phyloP scores from a whole-genome alignment of 2,888 invertebrate species.

The Amphipyra berbera region DNA sequence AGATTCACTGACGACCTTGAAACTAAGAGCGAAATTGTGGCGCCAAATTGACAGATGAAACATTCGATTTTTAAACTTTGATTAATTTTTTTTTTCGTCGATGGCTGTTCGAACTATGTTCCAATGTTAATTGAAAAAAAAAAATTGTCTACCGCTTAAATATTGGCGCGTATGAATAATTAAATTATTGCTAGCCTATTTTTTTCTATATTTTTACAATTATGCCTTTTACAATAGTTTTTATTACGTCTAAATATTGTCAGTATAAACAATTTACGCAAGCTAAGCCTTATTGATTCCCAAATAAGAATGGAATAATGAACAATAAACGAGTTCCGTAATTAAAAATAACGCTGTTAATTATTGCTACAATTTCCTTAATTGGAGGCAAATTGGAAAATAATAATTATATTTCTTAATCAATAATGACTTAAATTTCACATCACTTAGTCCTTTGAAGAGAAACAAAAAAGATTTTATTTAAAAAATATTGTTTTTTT shows the following conservation, averaged over 20 bases:
- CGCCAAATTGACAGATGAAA: slow-evolving; percentile 17
- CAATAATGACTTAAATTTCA: slow-evolving; percentile 56
- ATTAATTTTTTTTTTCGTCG: neutral
- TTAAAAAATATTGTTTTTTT: too few species aligned
- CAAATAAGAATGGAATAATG: slow-evolving; percentile 1
- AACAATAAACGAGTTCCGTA: slow-evolving; percentile 11
- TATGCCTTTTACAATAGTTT: too few species aligned
- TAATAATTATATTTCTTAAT: slow-evolving; percentile 39
- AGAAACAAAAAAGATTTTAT: neutral
- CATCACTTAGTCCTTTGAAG: slow-evolving; percentile 42
- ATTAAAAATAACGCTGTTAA: slow-evolving; percentile 30
- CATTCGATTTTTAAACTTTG: neutral
- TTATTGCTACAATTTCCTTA: slow-evolving; percentile 48
- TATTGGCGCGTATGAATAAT: neutral
- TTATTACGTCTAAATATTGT: slow-evolving; percentile 6
- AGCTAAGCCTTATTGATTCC: slow-evolving; percentile 5
- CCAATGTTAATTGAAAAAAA: neutral
- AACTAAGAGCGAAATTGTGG: slow-evolving; percentile 27
- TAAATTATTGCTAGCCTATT: too few species aligned
- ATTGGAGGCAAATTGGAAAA: slow-evolving; percentile 36
- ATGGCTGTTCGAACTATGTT: neutral
- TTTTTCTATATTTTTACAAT: neutral
- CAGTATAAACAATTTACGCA: neutral
- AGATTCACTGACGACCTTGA: slow-evolving; percentile 44
- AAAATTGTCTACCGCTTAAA: slow-evolving; percentile 4